Evolutionary conservation across 2,113 vertebrate genomes (phyloP).

Genomic region (Sceloporus tristichus): DNA sequence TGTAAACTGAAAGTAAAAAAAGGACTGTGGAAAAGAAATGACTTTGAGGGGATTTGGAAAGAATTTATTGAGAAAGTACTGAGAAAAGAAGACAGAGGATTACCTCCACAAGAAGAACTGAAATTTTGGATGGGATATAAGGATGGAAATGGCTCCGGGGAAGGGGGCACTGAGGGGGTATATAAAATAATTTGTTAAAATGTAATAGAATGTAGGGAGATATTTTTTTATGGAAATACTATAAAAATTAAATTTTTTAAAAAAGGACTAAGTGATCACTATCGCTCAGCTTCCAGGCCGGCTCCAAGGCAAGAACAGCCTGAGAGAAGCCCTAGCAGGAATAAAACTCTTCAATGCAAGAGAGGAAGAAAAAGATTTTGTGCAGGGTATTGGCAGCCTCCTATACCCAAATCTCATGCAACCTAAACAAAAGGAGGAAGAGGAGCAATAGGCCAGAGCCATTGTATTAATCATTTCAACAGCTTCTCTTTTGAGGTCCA

Average conservation of each 20-base stretch:
- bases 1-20: too few species aligned
- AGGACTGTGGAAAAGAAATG: too few species aligned
- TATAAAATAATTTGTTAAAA: too few species aligned
- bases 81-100: too few species aligned
- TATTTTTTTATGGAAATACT: too few species aligned
- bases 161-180: too few species aligned
- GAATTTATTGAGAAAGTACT: too few species aligned
- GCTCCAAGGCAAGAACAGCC: not conserved
- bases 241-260: not conserved
- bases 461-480: not conserved
- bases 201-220: too few species aligned
- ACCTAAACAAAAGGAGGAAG: not conserved
- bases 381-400: not conserved
- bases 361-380: not conserved
- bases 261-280: not conserved
- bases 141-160: too few species aligned
- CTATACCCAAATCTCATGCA: not conserved
- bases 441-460: not conserved
- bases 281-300: not conserved
- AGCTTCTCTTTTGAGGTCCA: not conserved
- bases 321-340: not conserved
- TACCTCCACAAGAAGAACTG: too few species aligned
- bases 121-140: too few species aligned
- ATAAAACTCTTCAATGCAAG: not conserved
- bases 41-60: too few species aligned